Evolutionary conservation across 2,797 vertebrate genomes (phyloP).

Genomic region (Coregonus suidteri): DNA sequence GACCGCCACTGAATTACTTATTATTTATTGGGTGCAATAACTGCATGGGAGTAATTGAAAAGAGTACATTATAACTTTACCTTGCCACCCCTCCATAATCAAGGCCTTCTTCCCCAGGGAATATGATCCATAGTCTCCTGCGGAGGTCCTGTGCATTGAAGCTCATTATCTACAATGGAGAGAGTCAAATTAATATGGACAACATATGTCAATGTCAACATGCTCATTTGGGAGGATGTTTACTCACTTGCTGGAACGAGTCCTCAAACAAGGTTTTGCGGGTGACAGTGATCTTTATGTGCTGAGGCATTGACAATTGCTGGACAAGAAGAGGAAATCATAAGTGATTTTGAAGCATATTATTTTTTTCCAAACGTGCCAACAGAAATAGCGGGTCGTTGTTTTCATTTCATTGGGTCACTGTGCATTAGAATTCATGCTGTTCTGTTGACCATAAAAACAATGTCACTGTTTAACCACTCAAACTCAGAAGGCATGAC

Average conservation of each 20-base stretch:
- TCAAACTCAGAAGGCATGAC: not conserved
- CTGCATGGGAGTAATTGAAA: not conserved
- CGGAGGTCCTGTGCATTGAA: constrained; percentile 87
- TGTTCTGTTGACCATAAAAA: not conserved
- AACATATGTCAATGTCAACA: not conserved
- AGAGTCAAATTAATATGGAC: not conserved
- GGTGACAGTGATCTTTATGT: constrained; percentile 93
- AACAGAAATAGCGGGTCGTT: not conserved
- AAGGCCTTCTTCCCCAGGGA: constrained; percentile 90
- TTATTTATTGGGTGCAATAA: no score
- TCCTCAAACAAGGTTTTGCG: constrained; percentile 97
- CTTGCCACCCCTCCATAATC: constrained; percentile 91
- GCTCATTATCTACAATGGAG: constrained; percentile 78
- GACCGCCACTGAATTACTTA: no score
- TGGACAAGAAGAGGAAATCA: constrained; percentile 43
- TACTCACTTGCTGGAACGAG: constrained; percentile 93
- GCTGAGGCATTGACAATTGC: constrained; percentile 96
- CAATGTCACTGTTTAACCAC: not conserved
- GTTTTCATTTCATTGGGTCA: not conserved
- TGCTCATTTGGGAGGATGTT: not conserved
- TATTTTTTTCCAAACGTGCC: not conserved
- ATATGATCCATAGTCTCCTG: constrained; percentile 88
- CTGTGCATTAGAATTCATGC: not conserved
- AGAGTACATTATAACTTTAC: constrained; percentile 59
- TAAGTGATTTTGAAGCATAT: not conserved